These are phyloP conservation scores for Paragorgia papillata DNA, from an alignment of 92 coral and sea anemone species.

Conservation along the genomic window DNA sequence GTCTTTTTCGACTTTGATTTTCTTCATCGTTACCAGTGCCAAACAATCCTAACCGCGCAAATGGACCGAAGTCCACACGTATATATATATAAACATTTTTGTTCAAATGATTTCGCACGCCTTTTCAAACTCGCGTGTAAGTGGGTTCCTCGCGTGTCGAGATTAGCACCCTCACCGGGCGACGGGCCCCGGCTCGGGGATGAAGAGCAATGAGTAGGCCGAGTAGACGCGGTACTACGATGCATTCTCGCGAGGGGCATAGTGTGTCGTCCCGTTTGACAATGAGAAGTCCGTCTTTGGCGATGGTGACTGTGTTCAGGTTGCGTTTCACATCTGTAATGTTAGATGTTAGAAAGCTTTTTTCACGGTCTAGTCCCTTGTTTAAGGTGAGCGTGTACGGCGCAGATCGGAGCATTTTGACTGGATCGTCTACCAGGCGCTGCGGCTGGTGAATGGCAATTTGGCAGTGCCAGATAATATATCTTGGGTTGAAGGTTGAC, in stretches of 20 bases:
- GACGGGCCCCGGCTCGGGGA: too few relatives aligned
- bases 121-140: too few relatives aligned
- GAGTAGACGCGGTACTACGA: slow-evolving; percentile 61
- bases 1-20: too few relatives aligned
- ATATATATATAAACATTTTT: too few relatives aligned
- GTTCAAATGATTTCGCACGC: too few relatives aligned
- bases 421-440: slow-evolving; percentile 51
- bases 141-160: too few relatives aligned
- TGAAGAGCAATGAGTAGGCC: slow-evolving; percentile 62
- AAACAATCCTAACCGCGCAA: too few relatives aligned
- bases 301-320: slow-evolving; percentile 57
- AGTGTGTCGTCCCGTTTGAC: slow-evolving; percentile 63
- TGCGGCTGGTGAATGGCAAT: slow-evolving; percentile 61
- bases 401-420: slow-evolving; percentile 49
- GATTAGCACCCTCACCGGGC: too few relatives aligned
- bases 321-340: slow-evolving; percentile 66
- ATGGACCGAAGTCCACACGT: too few relatives aligned
- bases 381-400: slow-evolving; percentile 52
- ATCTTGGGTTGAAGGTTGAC: slow-evolving; percentile 26
- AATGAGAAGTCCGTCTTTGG: slow-evolving; percentile 63
- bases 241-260: slow-evolving; percentile 59
- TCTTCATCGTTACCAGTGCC: too few relatives aligned
- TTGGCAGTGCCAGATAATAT: slow-evolving; percentile 37
- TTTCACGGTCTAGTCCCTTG: slow-evolving; percentile 69
- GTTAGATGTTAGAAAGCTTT: slow-evolving; percentile 58